Base-by-base conservation (phyloP, 2,888 invertebrate species). In the Tryphoninae sp. region DNA sequence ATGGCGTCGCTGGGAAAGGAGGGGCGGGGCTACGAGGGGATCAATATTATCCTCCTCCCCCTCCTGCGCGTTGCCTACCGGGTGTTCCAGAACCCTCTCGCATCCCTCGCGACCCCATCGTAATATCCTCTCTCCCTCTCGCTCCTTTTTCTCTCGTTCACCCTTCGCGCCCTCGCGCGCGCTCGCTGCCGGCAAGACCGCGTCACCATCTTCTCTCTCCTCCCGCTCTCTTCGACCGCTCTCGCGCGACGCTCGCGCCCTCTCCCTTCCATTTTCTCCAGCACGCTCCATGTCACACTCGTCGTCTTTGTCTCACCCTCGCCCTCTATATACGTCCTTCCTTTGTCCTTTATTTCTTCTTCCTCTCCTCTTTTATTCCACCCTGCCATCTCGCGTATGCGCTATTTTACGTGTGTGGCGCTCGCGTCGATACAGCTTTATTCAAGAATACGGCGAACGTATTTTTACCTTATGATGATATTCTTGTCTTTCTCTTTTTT, bases 1-100 rank as follows among this genome's bases (percentile, higher is more conserved):
- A 92, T 92, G 92, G 92, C 92, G 92, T 89, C 91, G 91, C 84
- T 87, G 85, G 88, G 87, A 86, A 86, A 89, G 89, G 91, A 91
- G 91, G 89, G 91, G 92, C 92, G 91, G 92, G 91, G 91, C 92
- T 89, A 90, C 90, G 90, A 90, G 91, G 91, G 91, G 92, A 92
- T 92, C 92, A 91, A 92, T 92, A 92, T 91, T 90, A 91, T 91
- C 91, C 91, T 91, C 91, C 91, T 90, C 90, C 88, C 87, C 89
- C 87, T 85, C 87, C 84, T 84, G 82, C 84, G 83, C 86, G 79
- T 76, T 81, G 81, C 78, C 80, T 77, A 75, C 80, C 72, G 69
- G 67, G 77, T 78, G 23, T 78, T 80, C 76, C 80, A 62, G 79
- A 76, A 83, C 68, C 83, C 83, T 83, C 80, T 81, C 82, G 78